Evolutionary conservation across 2,797 vertebrate genomes (phyloP).

Genomic region (Masticophis lateralis): DNA sequence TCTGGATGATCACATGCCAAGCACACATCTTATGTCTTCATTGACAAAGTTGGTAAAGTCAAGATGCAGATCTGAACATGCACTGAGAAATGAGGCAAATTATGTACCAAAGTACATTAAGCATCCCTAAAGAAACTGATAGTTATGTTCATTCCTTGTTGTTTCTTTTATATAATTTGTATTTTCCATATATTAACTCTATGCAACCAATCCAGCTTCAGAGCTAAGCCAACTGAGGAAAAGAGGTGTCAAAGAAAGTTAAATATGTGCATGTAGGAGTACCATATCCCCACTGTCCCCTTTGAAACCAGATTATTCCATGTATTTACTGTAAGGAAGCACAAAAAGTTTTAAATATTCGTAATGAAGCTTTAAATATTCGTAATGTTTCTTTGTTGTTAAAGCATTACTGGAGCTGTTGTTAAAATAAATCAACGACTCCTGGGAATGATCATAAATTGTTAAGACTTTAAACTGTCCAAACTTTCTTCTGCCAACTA

Average conservation of each 20-base stretch:
- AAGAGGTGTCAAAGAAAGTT: background rate
- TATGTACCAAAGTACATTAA: background rate
- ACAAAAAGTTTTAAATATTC: background rate
- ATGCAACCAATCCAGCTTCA: background rate
- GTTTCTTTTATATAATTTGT: background rate
- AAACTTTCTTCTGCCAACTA: background rate
- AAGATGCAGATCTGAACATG: background rate
- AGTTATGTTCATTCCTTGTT: background rate
- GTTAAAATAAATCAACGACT: background rate
- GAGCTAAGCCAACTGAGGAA: background rate
- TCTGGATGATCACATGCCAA: background rate
- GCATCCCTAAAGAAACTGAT: background rate
- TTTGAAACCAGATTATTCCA: background rate
- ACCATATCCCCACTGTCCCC: background rate
- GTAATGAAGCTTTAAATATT: background rate
- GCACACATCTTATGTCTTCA: background rate
- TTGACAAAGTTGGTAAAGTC: background rate
- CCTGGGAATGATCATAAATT: background rate
- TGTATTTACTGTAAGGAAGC: background rate
- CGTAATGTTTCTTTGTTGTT: background rate
- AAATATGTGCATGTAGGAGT: background rate
- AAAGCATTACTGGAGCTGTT: background rate
- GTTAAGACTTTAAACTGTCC: background rate
- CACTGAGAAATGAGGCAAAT: background rate
- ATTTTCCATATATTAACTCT: background rate